Base-by-base conservation (phyloP, 2,113 vertebrate genomes). In the Anoplopoma fimbria region DNA sequence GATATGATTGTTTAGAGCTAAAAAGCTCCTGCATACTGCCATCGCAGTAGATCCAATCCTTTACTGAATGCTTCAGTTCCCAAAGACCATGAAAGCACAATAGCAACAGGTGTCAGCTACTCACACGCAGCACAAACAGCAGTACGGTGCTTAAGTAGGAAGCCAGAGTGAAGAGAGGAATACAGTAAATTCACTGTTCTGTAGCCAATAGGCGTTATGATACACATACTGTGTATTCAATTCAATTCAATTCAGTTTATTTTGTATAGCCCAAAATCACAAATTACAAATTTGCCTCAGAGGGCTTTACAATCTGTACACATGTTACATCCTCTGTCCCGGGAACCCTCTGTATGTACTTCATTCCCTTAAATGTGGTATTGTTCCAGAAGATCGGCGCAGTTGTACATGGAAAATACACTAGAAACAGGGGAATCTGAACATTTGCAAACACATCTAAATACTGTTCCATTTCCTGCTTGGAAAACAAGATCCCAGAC, bases 101-200 rank as follows among this genome's bases (percentile, higher is more conserved):
- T 15, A 19, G 45, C 53, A 79, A 62, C 77, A 79, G 77, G 77
- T 79, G 77, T 63, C 31, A 31, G 31, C n/a, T 40, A 10, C 4
- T 4, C 19, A 36, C 31, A 49, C 65, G 51, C 4, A 27, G 53
- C 38, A 57, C 45, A 38, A 57, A 17, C 57, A 75, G 34, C 55
- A 60, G 25, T 1, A n/a, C 42, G 45, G 7, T 38, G 29, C n/a
- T 58, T 33, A 63, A 40, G 45, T 17, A 15, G 3, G 17, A 34
- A 23, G 29, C 49, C 68, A 7, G 68, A 51, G 27, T 33, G 67
- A 70, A 14, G 21, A 53, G 47, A 38, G 64, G 75, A 45, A 19
- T 34, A 69, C 27, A 79, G 70, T 34, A 47, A 36, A 7, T 27
- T 34, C 55, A 73, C 62, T 78, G 69, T 68, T 72, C 33, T 72